A percentile compares a stretch with the other conserved stretches of the same genome.
phyloP scores from a whole-genome alignment of 2,888 invertebrate species.

The Esperia sulphurella region DNA sequence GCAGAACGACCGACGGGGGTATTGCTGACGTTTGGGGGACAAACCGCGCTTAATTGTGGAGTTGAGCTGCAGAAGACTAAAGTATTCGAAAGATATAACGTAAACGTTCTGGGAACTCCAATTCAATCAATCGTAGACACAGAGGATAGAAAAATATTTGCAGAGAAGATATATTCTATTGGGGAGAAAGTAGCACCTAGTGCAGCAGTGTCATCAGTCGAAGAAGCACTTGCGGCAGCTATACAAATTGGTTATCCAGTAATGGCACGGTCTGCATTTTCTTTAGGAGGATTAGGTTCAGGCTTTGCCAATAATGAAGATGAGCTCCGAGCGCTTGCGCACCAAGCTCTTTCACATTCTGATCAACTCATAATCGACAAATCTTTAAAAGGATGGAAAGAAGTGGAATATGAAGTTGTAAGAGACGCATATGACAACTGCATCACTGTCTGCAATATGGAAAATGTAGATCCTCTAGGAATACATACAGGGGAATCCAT shows the following conservation, averaged over 20 bases:
- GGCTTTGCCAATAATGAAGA: slow-evolving; percentile 96
- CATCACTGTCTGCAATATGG: slow-evolving; percentile 99
- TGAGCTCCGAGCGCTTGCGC: slow-evolving; percentile 88
- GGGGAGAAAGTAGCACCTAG: slow-evolving; percentile 97
- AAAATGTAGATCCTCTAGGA: slow-evolving; percentile 98
- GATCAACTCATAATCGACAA: slow-evolving; percentile 97
- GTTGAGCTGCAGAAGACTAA: slow-evolving; percentile 91
- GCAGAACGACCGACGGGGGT: slow-evolving; percentile 98
- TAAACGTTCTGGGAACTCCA: slow-evolving; percentile 96
- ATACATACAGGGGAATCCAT: slow-evolving; percentile 99
- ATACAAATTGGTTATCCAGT: slow-evolving; percentile 95
- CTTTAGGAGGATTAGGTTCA: slow-evolving; percentile 98
- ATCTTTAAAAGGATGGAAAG: slow-evolving; percentile 99
- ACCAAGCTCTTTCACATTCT: slow-evolving; percentile 92
- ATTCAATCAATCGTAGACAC: slow-evolving; percentile 97
- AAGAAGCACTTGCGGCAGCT: slow-evolving; percentile 94
- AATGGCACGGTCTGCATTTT: slow-evolving; percentile 97
- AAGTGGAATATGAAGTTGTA: slow-evolving; percentile 99
- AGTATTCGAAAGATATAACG: slow-evolving; percentile 92
- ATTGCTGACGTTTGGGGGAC: slow-evolving; percentile 98
- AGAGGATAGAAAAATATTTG: slow-evolving; percentile 97
- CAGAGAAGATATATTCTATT: slow-evolving; percentile 92
- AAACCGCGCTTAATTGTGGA: slow-evolving; percentile 99
- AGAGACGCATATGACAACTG: slow-evolving; percentile 99
- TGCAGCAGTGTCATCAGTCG: slow-evolving; percentile 92